Percentiles rank a stretch among this genome's conserved stretches.
These are phyloP conservation scores for Sturnira hondurensis DNA, from an alignment of 2,113 vertebrate species.

Conservation along the genomic window DNA sequence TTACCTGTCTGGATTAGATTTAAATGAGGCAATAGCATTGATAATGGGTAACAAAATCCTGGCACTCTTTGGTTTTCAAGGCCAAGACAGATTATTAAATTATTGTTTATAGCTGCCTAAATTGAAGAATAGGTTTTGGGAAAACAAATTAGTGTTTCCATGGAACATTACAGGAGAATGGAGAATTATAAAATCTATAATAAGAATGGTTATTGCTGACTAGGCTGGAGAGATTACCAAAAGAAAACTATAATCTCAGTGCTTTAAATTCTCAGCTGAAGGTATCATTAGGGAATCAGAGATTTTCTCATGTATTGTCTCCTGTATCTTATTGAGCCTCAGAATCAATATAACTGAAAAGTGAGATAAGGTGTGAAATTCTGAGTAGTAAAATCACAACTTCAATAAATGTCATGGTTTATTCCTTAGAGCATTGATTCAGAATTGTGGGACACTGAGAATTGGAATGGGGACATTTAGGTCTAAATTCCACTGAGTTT, in stretches of 20 bases:
- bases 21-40: neutral
- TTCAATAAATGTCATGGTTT: neutral
- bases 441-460: neutral
- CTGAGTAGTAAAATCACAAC: neutral
- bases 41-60: neutral
- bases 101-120: neutral
- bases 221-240: neutral
- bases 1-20: neutral
- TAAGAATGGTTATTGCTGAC: neutral
- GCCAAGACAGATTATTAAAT: neutral
- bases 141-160: neutral
- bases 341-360: neutral
- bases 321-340: neutral
- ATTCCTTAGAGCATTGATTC: neutral
- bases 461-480: neutral
- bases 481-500: neutral
- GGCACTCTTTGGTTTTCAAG: neutral
- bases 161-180: neutral
- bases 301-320: neutral
- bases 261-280: neutral
- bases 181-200: neutral
- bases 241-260: neutral
- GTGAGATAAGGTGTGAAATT: neutral
- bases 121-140: neutral
- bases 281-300: neutral